Evolutionary conservation across 2,888 invertebrate species (phyloP), one percentile per base, ranked within the genome.

Genomic region (Chaetogeoica ovagalla): DNA sequence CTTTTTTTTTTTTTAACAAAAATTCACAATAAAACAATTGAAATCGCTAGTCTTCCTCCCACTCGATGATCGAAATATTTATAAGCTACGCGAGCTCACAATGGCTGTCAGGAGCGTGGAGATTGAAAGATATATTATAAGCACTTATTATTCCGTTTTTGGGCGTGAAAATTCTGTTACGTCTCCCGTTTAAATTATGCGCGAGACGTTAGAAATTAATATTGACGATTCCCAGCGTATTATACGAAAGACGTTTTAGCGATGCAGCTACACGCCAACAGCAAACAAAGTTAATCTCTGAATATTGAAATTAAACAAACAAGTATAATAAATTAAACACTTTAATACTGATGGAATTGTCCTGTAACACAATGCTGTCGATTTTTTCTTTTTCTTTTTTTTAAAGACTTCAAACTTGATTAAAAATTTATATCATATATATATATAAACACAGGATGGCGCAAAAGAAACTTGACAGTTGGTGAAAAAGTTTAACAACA

Each of bases 291-390:
- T 69, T 69, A 55, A 37, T 69, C 11, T 13, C 55, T 13, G 19
- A 55, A 23, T 55, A 55, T 69, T 69, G 37, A n/a, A 69, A 69
- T 55, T 69, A 69, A 69, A 69, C 69, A 69, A 69, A 69, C 55
- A 69, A 69, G 21, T 55, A 55, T 69, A 55, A 37, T 69, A 69
- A 69, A 55, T 55, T 55, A 37, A 55, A 69, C 37, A n/a, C 2
- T n/a, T 69, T 55, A 55, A 69, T 55, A n/a, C 2, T 55, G 30
- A 52, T 37, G 30, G 11, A 11, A 55, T 55, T 69, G 5, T 13
- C 37, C 30, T 37, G 15, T 55, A 69, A 55, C 55, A 55, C 55
- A 37, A 37, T 69, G 37, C 9, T 55, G 62, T 30, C 62, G 55
- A 15, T 55, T 69, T 69, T 37, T 37, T 2, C 4, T 30, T 37